These are phyloP conservation scores for Xiphophorus maculatus DNA, from an alignment of 2,113 vertebrate genomes.

Conservation along the genomic window DNA sequence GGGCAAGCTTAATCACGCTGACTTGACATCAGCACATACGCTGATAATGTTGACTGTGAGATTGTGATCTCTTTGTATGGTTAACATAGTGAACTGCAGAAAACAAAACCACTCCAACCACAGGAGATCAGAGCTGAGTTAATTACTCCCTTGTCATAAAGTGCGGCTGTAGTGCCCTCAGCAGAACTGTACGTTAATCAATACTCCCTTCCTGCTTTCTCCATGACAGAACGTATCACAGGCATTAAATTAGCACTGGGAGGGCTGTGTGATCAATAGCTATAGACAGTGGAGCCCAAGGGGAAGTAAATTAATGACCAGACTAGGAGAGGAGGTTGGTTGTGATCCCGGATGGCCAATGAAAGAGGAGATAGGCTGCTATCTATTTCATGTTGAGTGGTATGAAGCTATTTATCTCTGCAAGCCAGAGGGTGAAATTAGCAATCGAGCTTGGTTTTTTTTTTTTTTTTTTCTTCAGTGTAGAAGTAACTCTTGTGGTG, in stretches of 20 bases:
- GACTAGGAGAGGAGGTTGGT: slow-evolving; percentile 37
- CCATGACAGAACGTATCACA: slow-evolving; percentile 67
- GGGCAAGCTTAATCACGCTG: background rate
- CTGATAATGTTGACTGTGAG: slow-evolving; percentile 18
- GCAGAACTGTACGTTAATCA: slow-evolving; percentile 60
- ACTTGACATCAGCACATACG: slow-evolving; percentile 4
- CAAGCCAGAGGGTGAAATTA: slow-evolving; percentile 29
- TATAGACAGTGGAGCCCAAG: slow-evolving; percentile 70
- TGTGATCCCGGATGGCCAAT: slow-evolving; percentile 21
- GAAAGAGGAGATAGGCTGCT: slow-evolving; percentile 33
- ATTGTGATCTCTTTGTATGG: slow-evolving; percentile 1
- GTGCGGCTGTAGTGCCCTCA: slow-evolving; percentile 40
- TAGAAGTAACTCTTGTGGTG: slow-evolving; percentile 1
- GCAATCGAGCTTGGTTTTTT: slow-evolving; percentile 9
- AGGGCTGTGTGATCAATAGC: slow-evolving; percentile 77
- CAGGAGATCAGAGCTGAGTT: slow-evolving; percentile 34
- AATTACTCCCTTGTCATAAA: slow-evolving; percentile 53
- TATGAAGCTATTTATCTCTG: slow-evolving; percentile 31
- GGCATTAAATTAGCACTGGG: slow-evolving; percentile 78
- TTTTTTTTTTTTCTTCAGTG: slow-evolving; percentile 9
- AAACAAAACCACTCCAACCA: background rate
- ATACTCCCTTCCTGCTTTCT: slow-evolving; percentile 62
- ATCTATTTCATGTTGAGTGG: slow-evolving; percentile 36
- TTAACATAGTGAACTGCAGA: slow-evolving; percentile 17
- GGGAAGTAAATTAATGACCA: slow-evolving; percentile 70